A percentile compares a stretch with the other conserved stretches of the same genome.
These are phyloP conservation scores for Hydrophis major DNA, from an alignment of 2,797 vertebrate genomes.

Conservation along the genomic window DNA sequence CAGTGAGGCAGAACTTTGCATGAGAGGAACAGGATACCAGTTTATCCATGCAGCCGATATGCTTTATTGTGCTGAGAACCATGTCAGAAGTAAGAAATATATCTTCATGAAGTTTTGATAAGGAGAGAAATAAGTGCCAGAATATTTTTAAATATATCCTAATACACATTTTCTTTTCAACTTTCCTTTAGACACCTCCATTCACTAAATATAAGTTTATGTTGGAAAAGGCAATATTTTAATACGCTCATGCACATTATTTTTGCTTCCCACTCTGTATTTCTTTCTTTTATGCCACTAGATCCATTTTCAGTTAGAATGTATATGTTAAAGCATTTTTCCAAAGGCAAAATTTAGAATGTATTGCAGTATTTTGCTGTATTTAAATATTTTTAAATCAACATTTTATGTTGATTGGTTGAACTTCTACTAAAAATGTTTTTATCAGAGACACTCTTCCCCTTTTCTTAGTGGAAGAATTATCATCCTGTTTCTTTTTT, in stretches of 20 bases:
- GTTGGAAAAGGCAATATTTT: constrained; percentile 13
- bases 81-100: constrained; percentile 78
- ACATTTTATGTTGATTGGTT: background rate
- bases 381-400: constrained; percentile 17
- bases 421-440: background rate
- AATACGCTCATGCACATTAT: constrained; percentile 7
- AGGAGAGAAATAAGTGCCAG: background rate
- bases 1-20: constrained; percentile 78
- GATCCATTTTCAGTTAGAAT: constrained; percentile 21
- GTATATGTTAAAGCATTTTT: constrained; percentile 34
- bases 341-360: constrained; percentile 29
- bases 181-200: background rate
- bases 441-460: background rate
- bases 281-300: constrained; percentile 47
- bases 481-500: background rate
- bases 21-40: constrained; percentile 81
- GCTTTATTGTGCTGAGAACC: constrained; percentile 83
- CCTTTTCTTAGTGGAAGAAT: background rate
- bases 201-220: background rate
- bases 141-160: constrained; percentile 17
- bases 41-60: constrained; percentile 85
- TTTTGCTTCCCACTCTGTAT: constrained; percentile 24
- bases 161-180: background rate
- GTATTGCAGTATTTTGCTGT: background rate
- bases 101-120: background rate